A percentile compares a stretch with the other conserved stretches of the same genome.
Evolutionary conservation across 2,797 vertebrate species (phyloP).

Genomic region (Sternotherus odoratus): DNA sequence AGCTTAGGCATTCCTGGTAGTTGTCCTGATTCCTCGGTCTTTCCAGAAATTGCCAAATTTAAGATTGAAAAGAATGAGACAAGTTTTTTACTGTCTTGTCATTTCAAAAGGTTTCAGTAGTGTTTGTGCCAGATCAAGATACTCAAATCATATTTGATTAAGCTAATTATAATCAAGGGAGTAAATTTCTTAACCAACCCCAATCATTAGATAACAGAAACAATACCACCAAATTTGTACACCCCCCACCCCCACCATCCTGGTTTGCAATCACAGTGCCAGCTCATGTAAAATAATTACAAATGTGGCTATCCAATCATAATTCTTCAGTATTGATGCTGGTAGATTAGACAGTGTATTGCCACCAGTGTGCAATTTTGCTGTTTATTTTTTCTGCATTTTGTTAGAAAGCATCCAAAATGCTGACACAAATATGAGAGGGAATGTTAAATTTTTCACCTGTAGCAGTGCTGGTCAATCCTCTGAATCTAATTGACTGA

Average conservation of each 20-base stretch:
- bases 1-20: not conserved
- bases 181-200: conserved; percentile 45
- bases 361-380: not conserved
- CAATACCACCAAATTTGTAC: conserved; percentile 57
- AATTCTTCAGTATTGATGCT: not conserved
- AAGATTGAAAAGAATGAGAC: conserved; percentile 42
- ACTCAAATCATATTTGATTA: conserved; percentile 59
- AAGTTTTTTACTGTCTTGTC: conserved; percentile 40
- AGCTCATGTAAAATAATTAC: conserved; percentile 26
- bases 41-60: conserved; percentile 36
- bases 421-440: not conserved
- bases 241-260: conserved; percentile 50
- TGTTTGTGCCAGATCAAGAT: conserved; percentile 46
- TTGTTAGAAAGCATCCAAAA: conserved; percentile 12
- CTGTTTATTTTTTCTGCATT: conserved; percentile 29
- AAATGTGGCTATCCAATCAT: not conserved
- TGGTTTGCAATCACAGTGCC: conserved; percentile 12
- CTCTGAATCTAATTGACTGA: not conserved
- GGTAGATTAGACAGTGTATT: not conserved
- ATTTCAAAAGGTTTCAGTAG: conserved; percentile 48
- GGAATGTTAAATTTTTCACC: conserved; percentile 5
- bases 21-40: conserved; percentile 24
- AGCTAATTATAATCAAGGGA: conserved; percentile 57
- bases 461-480: not conserved
- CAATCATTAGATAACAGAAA: conserved; percentile 42